phyloP scores from a whole-genome alignment of 2,113 vertebrate genomes.

The Ramphastos sulfuratus region DNA sequence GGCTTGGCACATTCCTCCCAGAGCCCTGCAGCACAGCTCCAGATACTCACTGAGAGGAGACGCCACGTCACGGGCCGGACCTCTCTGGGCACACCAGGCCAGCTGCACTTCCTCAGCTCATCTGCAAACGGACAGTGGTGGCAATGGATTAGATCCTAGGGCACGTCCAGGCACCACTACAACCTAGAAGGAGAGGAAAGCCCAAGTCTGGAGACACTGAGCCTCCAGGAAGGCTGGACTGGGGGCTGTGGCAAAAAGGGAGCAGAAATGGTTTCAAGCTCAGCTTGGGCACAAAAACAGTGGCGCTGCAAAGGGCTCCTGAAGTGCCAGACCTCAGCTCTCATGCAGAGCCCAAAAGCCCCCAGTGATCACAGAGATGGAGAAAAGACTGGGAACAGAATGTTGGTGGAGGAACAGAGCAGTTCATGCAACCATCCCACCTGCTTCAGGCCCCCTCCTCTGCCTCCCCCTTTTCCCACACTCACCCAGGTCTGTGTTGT shows the following conservation, averaged over 20 bases:
- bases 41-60: conserved; percentile 88
- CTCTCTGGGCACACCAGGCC: conserved; percentile 95
- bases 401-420: background rate
- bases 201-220: conserved; percentile 56
- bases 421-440: background rate
- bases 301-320: background rate
- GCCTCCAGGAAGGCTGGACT: conserved; percentile 32
- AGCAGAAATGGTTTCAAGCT: background rate
- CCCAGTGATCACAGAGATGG: background rate
- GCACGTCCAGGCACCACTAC: conserved; percentile 62
- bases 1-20: background rate
- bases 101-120: conserved; percentile 95
- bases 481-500: conserved; percentile 95
- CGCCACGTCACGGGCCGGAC: conserved; percentile 97
- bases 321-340: rapidly evolving
- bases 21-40: background rate
- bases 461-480: background rate
- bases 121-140: conserved; percentile 82
- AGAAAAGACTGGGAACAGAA: background rate
- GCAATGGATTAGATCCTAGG: conserved; percentile 70
- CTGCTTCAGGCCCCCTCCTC: background rate
- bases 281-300: background rate
- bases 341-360: background rate
- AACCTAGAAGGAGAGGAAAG: conserved; percentile 73
- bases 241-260: background rate